These are phyloP conservation scores for Beris morrisii DNA, from an alignment of 2,888 invertebrate species.

Conservation along the genomic window DNA sequence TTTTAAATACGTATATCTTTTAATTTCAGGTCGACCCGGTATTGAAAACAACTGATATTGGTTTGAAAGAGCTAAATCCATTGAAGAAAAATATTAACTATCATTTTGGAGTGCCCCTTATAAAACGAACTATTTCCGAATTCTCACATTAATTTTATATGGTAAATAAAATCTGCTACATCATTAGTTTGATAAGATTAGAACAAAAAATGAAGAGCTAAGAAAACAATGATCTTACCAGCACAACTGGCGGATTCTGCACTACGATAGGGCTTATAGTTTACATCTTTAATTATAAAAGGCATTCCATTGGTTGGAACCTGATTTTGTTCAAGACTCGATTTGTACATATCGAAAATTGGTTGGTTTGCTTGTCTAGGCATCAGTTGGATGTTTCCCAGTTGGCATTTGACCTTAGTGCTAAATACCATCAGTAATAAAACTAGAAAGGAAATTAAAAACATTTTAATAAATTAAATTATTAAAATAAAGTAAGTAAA, in stretches of 20 bases:
- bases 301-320: constrained; percentile 6
- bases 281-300: constrained; percentile 14
- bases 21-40: no score
- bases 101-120: no score
- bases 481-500: background rate
- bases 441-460: constrained; percentile 3
- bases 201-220: no score
- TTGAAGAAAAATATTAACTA: no score
- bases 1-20: no score
- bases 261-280: background rate
- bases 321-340: constrained; percentile 1
- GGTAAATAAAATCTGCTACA: no score
- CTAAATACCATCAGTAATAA: constrained; percentile 3
- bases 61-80: no score
- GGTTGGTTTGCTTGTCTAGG: background rate
- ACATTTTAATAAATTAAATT: background rate
- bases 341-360: background rate
- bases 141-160: no score
- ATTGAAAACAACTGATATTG: no score
- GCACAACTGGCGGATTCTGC: background rate
- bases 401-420: background rate
- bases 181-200: no score
- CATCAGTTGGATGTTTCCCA: background rate
- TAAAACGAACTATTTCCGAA: no score
- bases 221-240: background rate